Evolutionary conservation across 2,888 invertebrate genomes (phyloP), one percentile per base, ranked within the genome.

Genomic region (Drosophila glabriapex): DNA sequence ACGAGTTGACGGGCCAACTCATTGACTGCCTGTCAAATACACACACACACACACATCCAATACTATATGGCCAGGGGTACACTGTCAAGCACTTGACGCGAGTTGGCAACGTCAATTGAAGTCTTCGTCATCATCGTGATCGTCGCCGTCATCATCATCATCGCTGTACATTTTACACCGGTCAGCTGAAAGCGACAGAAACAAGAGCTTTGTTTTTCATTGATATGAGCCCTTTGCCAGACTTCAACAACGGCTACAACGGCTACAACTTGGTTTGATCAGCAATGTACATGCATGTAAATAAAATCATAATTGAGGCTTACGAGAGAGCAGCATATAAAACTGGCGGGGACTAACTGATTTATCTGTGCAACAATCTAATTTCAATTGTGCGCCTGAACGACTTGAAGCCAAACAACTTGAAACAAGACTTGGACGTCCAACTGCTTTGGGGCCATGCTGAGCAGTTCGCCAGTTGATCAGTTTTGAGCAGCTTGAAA

Each of bases 341-440:
- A 35, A 28, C 49, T 46, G 25, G 49, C 50, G 53, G 49, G 49
- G 49, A 61, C 60, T 61, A 69, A 70, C 80, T 81, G 76, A 81
- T 79, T 81, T 82, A 80, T 79, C 79, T 66, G 73, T 73, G 73
- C 79, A 76, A 76, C 79, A 80, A 80, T 80, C 78, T 74, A 79
- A 84, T 77, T 81, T 77, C 75, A 83, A 79, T 83, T 83, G 79
- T 78, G 62, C 52, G 69, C 64, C 69, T 37, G 19, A 54, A 63
- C 65, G 53, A 49, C 56, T 74, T 71, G 53, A 35, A 60, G 68
- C 65, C 63, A 63, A 68, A 56, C 76, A 69, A 69, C 28, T 46
- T n/a, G 53, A 50, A 61, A 29, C 69, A 14, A 58, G 54, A 33
- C 49, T 67, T 54, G n/a, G 37, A 25, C 63, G 46, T 46, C 22